Conservation (phyloP, 1,140 invertebrate genomes). For the Babylonia areolata region DNA sequence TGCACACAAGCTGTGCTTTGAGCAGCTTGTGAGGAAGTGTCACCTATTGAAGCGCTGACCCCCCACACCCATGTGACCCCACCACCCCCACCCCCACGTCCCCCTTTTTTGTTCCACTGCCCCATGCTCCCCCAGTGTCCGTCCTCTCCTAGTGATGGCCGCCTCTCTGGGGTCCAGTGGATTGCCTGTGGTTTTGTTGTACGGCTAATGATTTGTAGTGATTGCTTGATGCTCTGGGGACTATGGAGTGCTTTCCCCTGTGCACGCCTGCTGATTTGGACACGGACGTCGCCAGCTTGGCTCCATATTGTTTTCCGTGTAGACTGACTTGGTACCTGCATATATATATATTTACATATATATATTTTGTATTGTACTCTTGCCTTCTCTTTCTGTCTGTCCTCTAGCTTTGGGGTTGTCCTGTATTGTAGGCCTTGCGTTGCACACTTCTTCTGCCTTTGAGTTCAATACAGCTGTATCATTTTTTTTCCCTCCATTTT, state of each 20-base stretch:
- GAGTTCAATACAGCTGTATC: not conserved
- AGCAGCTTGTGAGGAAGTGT: not conserved
- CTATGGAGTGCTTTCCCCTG: conserved; percentile 36
- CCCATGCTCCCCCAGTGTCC: not conserved
- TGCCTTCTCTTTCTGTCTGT: not conserved
- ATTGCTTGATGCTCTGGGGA: conserved; percentile 27
- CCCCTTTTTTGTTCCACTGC: not conserved
- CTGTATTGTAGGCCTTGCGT: conserved; percentile 4
- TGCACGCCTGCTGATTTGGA: conserved; percentile 21
- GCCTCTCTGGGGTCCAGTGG: no score
- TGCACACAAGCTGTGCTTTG: not conserved
- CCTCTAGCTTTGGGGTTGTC: not conserved
- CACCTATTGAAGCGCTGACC: not conserved
- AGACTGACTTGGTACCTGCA: no score
- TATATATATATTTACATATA: not conserved
- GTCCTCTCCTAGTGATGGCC: not conserved
- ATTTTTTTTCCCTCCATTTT: no score
- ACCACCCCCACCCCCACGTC: not conserved
- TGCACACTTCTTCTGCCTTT: not conserved
- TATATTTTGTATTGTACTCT: not conserved
- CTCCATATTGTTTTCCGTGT: not conserved
- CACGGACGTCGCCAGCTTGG: conserved; percentile 9
- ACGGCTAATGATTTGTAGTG: conserved; percentile 28
- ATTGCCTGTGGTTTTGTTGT: conserved; percentile 20
- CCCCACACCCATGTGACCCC: not conserved